These are phyloP conservation scores for Sus scrofa DNA, from an alignment of 2,113 vertebrate genomes.

Conservation along the genomic window DNA sequence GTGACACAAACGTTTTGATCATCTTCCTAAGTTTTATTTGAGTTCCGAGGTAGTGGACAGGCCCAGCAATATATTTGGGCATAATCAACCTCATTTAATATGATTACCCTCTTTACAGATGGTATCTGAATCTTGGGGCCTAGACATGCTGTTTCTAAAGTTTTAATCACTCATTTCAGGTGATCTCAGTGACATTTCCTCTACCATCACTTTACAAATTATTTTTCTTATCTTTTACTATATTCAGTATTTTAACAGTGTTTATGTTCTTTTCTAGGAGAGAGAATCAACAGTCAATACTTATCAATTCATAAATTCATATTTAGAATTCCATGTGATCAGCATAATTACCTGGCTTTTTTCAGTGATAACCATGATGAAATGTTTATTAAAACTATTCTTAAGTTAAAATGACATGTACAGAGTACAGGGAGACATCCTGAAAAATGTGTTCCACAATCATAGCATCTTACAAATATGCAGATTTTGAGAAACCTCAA, in stretches of 20 bases:
- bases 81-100: neutral
- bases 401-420: neutral
- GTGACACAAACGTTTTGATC: neutral
- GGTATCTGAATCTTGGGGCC: neutral
- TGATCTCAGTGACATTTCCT: neutral
- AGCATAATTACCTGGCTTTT: neutral
- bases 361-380: neutral
- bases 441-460: neutral
- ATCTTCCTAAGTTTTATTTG: neutral
- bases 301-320: neutral
- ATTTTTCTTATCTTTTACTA: conserved; percentile 9
- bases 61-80: neutral
- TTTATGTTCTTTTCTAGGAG: neutral
- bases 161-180: neutral
- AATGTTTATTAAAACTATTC: conserved; percentile 17
- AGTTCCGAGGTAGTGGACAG: neutral
- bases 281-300: neutral
- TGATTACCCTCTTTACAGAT: neutral
- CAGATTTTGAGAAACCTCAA: neutral
- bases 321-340: neutral
- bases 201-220: neutral
- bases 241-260: neutral
- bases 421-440: neutral
- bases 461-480: neutral
- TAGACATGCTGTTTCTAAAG: neutral